Percentiles rank a stretch among this genome's conserved stretches.
Evolutionary conservation across 2,888 invertebrate species (phyloP).

Genomic region (Herminia tarsipennalis): DNA sequence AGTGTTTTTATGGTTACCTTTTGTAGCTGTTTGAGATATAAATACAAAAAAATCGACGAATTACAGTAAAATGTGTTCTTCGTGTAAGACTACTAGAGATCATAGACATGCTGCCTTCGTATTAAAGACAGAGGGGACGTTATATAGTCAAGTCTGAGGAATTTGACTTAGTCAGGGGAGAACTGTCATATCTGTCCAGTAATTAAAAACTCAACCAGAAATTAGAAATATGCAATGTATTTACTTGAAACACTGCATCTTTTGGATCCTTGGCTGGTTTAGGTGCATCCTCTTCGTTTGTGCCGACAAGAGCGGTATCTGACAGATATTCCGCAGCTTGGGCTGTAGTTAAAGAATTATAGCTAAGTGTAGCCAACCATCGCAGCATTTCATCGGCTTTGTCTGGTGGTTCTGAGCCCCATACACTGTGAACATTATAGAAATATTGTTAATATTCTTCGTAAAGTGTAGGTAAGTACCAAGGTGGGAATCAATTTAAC

Average conservation of each 20-base stretch:
- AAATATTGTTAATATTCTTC: neutral
- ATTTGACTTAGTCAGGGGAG: too few relatives aligned
- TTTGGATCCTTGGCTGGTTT: constrained; percentile 60
- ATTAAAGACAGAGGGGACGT: too few relatives aligned
- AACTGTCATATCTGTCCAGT: too few relatives aligned
- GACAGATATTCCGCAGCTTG: constrained; percentile 55
- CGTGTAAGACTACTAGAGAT: constrained; percentile 11
- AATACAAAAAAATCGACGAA: too few relatives aligned
- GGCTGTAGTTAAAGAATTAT: constrained; percentile 66
- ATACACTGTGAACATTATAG: constrained; percentile 48
- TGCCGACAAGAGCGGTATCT: constrained; percentile 58
- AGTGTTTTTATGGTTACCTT: neutral
- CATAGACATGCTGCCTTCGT: too few relatives aligned
- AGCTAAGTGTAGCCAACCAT: constrained; percentile 78
- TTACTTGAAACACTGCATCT: constrained; percentile 71
- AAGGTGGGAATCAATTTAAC: too few relatives aligned
- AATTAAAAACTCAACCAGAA: too few relatives aligned
- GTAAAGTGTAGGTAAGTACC: neutral
- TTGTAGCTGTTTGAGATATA: too few relatives aligned
- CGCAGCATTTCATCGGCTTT: constrained; percentile 69
- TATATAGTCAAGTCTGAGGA: too few relatives aligned
- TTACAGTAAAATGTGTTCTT: too few relatives aligned
- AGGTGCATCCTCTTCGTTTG: constrained; percentile 37
- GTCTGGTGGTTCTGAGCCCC: constrained; percentile 64
- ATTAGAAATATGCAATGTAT: too few relatives aligned